phyloP scores from a whole-genome alignment of 2,888 invertebrate species.

The Netelia virgata region DNA sequence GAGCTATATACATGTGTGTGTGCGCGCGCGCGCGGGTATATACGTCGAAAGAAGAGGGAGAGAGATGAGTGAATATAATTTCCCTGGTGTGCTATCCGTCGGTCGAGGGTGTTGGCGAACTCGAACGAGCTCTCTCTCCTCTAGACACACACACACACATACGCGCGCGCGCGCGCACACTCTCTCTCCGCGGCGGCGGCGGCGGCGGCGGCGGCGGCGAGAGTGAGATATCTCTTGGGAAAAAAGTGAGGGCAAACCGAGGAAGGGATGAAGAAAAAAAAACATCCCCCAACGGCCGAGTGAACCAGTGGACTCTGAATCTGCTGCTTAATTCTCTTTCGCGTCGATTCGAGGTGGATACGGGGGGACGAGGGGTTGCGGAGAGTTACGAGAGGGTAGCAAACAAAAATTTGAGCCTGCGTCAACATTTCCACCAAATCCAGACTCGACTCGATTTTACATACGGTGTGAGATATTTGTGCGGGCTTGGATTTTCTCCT shows the following conservation, averaged over 20 bases:
- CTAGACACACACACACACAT: too few species aligned
- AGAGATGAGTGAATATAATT: constrained; percentile 68
- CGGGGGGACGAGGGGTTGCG: background rate
- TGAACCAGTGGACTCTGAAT: constrained; percentile 15
- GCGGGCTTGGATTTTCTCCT: background rate
- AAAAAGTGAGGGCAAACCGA: constrained; percentile 26
- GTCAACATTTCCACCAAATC: constrained; percentile 41
- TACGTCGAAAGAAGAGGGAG: background rate
- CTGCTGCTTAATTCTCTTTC: constrained; percentile 62
- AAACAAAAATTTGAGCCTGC: constrained; percentile 1
- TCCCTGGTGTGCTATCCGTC: constrained; percentile 71
- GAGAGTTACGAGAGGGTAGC: constrained; percentile 6
- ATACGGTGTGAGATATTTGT: background rate
- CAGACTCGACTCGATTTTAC: constrained; percentile 5
- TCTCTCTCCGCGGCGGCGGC: too few species aligned
- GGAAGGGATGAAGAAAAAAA: constrained; percentile 21
- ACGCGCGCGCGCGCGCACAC: too few species aligned
- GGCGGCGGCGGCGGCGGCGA: constrained; percentile 20
- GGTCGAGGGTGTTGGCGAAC: constrained; percentile 53
- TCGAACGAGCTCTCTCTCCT: constrained; percentile 50
- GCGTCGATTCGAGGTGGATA: background rate
- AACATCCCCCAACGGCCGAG: constrained; percentile 34
- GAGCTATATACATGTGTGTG: background rate
- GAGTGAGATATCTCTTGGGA: constrained; percentile 45
- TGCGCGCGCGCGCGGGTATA: background rate